Conservation (phyloP, 2,797 vertebrate species). For the Otus scops region DNA sequence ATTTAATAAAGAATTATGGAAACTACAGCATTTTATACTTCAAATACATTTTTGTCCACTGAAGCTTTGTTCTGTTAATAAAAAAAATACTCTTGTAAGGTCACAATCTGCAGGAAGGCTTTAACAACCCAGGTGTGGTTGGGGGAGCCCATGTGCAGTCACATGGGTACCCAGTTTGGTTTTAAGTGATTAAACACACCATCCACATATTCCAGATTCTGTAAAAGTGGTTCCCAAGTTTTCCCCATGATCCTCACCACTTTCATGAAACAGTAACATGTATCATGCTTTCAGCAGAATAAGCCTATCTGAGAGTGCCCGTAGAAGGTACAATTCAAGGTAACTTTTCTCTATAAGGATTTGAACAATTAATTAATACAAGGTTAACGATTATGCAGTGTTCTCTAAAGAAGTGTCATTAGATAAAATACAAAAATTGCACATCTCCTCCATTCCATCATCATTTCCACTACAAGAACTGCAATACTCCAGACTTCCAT, state of each 20-base stretch:
- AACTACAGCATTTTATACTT: slow-evolving; percentile 60
- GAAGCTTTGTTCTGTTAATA: not conserved
- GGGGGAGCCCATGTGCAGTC: not conserved
- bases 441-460: not conserved
- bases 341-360: too few species aligned
- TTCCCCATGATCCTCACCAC: not conserved
- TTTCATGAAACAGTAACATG: fast-evolving
- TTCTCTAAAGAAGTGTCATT: not conserved
- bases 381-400: fast-evolving
- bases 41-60: slow-evolving; percentile 27
- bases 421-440: not conserved
- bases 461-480: not conserved
- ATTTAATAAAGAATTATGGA: slow-evolving; percentile 76
- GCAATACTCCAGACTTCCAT: not conserved
- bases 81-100: too few species aligned
- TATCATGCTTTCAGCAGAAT: not conserved
- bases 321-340: not conserved
- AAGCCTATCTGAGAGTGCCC: not conserved
- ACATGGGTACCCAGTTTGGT: fast-evolving
- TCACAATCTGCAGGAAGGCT: not conserved
- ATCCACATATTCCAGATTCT: not conserved
- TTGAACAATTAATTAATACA: not conserved
- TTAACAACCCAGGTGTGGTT: fast-evolving
- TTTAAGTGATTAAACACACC: not conserved
- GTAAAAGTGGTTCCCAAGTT: not conserved